These are phyloP conservation scores for Eupithecia vulgata DNA, from an alignment of 2,888 invertebrate species.

Conservation along the genomic window DNA sequence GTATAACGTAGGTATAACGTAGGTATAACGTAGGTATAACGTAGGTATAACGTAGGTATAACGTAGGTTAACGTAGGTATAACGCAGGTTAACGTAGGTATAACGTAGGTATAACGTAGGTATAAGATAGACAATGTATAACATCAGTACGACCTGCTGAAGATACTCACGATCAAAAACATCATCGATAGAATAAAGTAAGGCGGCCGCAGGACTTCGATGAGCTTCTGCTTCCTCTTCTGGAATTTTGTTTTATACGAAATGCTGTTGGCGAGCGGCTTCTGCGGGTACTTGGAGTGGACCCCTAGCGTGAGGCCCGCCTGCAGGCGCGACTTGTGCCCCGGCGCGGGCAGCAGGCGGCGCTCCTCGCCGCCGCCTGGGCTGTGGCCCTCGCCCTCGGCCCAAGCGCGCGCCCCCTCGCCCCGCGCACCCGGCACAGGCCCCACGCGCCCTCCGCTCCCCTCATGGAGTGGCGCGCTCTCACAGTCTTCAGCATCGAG, in stretches of 20 bases:
- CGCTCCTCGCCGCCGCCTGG: constrained; percentile 70
- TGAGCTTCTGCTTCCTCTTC: constrained; percentile 65
- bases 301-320: constrained; percentile 67
- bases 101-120: no score
- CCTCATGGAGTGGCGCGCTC: constrained; percentile 56
- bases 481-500: constrained; percentile 66
- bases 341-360: constrained; percentile 54
- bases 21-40: no score
- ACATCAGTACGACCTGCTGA: no score
- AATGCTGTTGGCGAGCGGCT: constrained; percentile 42
- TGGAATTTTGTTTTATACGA: constrained; percentile 62
- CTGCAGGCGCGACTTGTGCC: constrained; percentile 55
- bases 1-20: no score
- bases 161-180: constrained; percentile 69
- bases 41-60: no score
- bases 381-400: constrained; percentile 62
- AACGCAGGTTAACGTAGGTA: no score
- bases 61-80: no score
- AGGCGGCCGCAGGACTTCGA: constrained; percentile 68
- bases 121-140: no score
- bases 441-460: constrained; percentile 50
- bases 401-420: constrained; percentile 64
- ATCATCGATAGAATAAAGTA: constrained; percentile 75
- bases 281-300: constrained; percentile 52
- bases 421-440: constrained; percentile 62